phyloP scores from a whole-genome alignment of 2,888 invertebrate species.

The Gryllus longicercus region DNA sequence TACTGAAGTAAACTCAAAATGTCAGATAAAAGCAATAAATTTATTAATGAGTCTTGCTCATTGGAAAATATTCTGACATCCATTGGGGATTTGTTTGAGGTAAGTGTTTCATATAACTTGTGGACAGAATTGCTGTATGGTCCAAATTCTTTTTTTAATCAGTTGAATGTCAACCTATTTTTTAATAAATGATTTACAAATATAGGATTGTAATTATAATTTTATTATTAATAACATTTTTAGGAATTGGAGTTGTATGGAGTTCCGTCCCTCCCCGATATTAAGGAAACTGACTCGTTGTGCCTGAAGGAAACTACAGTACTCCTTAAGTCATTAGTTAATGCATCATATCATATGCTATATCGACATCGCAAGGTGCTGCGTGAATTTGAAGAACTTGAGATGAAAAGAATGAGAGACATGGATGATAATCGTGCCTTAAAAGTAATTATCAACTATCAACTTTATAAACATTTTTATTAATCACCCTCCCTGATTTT shows the following conservation, averaged over 20 bases:
- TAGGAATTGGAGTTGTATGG: conserved; percentile 8
- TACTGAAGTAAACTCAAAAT: no score
- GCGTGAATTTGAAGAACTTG: not conserved
- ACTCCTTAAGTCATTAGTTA: not conserved
- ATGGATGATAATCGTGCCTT: not conserved
- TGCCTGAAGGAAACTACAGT: not conserved
- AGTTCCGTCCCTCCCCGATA: not conserved
- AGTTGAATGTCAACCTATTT: no score
- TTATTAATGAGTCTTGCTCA: no score
- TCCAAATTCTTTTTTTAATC: no score
- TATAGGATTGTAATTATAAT: not conserved
- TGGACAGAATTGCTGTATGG: no score
- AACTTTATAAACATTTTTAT: no score
- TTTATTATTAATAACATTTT: not conserved
- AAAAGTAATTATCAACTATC: not conserved
- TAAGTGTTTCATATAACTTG: no score
- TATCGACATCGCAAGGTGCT: not conserved
- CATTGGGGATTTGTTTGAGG: no score
- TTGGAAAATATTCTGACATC: no score
- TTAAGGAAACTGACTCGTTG: not conserved
- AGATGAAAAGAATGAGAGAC: conserved; percentile 5
- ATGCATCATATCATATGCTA: not conserved
- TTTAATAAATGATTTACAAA: no score
- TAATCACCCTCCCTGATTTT: no score
- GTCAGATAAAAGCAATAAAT: no score